Percentiles rank a stretch among this genome's conserved stretches.
phyloP scores from a whole-genome alignment of 2,797 vertebrate genomes.

The Sphenopsis melanotis region DNA sequence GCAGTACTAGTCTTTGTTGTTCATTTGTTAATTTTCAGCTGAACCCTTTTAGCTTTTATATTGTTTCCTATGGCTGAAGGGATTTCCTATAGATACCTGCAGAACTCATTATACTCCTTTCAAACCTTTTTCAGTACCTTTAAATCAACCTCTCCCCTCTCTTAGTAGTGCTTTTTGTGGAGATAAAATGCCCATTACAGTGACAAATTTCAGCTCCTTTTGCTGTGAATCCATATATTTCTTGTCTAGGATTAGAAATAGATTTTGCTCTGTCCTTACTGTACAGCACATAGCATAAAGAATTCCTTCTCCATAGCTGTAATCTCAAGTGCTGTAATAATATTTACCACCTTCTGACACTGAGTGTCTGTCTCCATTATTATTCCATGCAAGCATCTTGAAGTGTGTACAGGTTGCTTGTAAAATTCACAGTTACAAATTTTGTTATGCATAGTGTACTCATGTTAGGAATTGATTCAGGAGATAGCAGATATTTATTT shows the following conservation, averaged over 20 bases:
- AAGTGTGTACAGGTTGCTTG: background rate
- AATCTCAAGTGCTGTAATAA: background rate
- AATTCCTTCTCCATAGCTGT: background rate
- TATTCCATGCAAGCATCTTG: background rate
- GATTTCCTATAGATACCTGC: background rate
- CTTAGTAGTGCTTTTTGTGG: background rate
- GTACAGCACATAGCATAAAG: background rate
- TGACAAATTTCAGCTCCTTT: background rate
- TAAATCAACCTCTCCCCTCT: background rate
- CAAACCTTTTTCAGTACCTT: background rate
- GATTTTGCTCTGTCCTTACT: background rate
- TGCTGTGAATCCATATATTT: background rate
- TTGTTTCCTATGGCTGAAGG: background rate
- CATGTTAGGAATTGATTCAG: background rate
- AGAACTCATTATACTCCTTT: slow-evolving; percentile 2
- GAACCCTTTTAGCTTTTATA: background rate
- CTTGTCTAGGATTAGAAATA: background rate
- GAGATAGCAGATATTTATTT: background rate
- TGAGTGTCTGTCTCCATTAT: background rate
- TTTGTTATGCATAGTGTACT: background rate
- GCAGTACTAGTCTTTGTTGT: background rate
- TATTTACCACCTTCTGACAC: background rate
- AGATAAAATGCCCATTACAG: background rate
- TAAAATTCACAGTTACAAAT: background rate
- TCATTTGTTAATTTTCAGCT: background rate